phyloP scores from a whole-genome alignment of 2,797 vertebrate genomes.

The Neopelma chrysocephalum region DNA sequence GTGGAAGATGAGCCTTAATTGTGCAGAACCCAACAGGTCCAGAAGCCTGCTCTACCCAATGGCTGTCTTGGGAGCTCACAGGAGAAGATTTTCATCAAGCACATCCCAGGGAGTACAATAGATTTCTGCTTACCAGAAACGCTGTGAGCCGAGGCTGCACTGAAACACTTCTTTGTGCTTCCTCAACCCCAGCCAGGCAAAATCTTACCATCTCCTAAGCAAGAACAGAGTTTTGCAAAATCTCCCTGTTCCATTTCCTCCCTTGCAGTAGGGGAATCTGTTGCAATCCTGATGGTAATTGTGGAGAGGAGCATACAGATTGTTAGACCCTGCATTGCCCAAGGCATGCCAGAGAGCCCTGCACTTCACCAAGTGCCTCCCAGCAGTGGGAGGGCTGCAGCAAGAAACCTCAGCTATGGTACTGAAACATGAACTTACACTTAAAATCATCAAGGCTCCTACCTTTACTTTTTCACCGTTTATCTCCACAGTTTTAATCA shows the following conservation, averaged over 20 bases:
- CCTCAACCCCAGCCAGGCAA: background rate
- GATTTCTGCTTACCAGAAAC: background rate
- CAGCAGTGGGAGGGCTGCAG: background rate
- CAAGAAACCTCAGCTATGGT: background rate
- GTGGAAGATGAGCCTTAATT: background rate
- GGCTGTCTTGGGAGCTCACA: background rate
- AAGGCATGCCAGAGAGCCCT: background rate
- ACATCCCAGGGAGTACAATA: background rate
- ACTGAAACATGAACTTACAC: accelerated
- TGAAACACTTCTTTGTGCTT: accelerated
- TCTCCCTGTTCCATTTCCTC: background rate
- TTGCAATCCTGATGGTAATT: background rate
- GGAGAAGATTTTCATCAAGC: background rate
- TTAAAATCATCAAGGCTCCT: constrained; percentile 17
- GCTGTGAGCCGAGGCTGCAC: background rate
- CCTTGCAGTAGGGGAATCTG: background rate
- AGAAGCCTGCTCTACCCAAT: background rate
- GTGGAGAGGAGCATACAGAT: background rate
- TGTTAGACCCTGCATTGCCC: background rate
- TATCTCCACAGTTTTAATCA: constrained; percentile 99
- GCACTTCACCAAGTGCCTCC: accelerated
- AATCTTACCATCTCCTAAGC: background rate
- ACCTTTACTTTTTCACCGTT: constrained; percentile 99
- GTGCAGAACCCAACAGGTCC: background rate
- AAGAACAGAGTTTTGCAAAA: background rate